Conservation (phyloP, 2,797 vertebrate genomes). For the Lutjanus argentimaculatus region DNA sequence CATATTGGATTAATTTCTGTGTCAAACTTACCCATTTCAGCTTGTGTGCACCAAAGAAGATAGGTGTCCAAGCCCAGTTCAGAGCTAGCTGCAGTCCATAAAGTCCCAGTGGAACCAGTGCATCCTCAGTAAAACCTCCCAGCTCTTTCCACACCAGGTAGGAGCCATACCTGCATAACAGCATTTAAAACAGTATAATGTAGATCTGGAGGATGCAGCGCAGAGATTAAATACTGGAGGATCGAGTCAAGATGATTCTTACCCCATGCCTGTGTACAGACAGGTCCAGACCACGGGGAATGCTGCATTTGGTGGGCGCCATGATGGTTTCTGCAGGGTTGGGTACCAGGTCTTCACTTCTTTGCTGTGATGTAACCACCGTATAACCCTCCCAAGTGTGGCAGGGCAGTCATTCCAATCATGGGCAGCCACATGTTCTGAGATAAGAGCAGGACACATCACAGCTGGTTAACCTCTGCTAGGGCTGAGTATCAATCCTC, state of each 20-base stretch:
- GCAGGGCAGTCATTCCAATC: constrained; percentile 85
- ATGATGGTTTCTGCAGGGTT: constrained; percentile 85
- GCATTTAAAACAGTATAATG: background rate
- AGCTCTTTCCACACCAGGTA: constrained; percentile 94
- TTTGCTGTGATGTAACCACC: constrained; percentile 79
- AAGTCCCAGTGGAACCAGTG: constrained; percentile 90
- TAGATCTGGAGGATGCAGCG: background rate
- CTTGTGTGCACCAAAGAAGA: constrained; percentile 90
- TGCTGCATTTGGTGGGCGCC: constrained; percentile 86
- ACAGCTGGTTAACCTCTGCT: background rate
- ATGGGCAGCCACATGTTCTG: constrained; percentile 82
- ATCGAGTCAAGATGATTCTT: constrained; percentile 9
- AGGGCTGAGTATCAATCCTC: background rate
- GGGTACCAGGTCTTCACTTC: constrained; percentile 86
- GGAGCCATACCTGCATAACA: constrained; percentile 88
- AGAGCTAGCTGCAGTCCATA: constrained; percentile 90
- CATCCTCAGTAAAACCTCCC: constrained; percentile 88
- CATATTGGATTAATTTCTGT: background rate
- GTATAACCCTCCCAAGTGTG: constrained; percentile 84
- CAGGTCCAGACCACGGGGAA: constrained; percentile 87
- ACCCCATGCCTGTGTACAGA: constrained; percentile 90
- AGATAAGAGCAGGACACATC: constrained; percentile 23
- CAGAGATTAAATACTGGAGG: background rate
- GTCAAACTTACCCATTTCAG: constrained; percentile 85
- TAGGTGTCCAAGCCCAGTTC: constrained; percentile 91